These are phyloP conservation scores for Drosophila neocordata DNA, from an alignment of 1,140 invertebrate genomes.

Conservation along the genomic window DNA sequence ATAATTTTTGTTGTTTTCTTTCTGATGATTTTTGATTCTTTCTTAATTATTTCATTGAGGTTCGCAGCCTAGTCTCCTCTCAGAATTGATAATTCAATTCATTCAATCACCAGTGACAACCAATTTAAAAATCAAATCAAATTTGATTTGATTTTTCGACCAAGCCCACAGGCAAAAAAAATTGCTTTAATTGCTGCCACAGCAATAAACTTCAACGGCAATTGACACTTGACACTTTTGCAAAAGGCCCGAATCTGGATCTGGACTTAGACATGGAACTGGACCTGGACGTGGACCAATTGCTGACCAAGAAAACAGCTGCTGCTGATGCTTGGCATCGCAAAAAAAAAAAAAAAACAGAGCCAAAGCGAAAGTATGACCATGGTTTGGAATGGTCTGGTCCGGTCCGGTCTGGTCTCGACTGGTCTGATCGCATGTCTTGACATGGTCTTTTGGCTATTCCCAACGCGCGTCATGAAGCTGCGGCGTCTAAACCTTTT, in stretches of 20 bases:
- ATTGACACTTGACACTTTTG: constrained; percentile 75
- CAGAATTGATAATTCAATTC: constrained; percentile 79
- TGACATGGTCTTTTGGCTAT: constrained; percentile 44
- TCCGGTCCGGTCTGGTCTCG: background rate
- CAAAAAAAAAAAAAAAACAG: background rate
- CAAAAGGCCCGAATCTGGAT: constrained; percentile 33
- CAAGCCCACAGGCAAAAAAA: constrained; percentile 35
- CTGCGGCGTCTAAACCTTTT: constrained; percentile 76
- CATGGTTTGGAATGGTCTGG: constrained; percentile 6
- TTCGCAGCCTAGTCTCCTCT: constrained; percentile 17
- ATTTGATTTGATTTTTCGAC: constrained; percentile 46
- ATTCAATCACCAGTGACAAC: constrained; percentile 59
- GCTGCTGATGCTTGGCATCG: constrained; percentile 9
- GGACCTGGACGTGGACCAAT: background rate
- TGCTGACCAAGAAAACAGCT: constrained; percentile 6
- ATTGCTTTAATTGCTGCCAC: constrained; percentile 76
- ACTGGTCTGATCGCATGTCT: too few relatives aligned
- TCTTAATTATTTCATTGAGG: background rate
- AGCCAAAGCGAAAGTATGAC: constrained; percentile 19
- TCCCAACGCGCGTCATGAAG: constrained; percentile 76
- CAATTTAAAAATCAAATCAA: constrained; percentile 77
- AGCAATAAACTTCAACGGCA: constrained; percentile 78
- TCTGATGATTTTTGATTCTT: background rate
- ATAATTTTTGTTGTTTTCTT: background rate
- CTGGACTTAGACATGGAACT: constrained; percentile 14